Conservation (phyloP, 1,140 invertebrate species). For the Anadara kagoshimensis region DNA sequence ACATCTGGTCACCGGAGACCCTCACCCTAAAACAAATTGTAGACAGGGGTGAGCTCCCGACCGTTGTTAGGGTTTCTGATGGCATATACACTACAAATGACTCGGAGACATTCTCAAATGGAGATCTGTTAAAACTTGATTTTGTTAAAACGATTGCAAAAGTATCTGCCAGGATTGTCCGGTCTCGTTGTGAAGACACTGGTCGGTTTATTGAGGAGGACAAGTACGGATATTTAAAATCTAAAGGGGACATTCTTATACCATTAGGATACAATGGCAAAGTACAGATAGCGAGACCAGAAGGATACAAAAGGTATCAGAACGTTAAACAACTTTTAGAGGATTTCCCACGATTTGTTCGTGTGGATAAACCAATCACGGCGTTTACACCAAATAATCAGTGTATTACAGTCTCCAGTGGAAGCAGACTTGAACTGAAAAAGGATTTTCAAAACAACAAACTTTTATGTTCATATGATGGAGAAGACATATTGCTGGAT, state of each 20-base stretch:
- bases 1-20: slow-evolving; percentile 27
- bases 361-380: slow-evolving; percentile 10
- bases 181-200: neutral
- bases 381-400: slow-evolving; percentile 2
- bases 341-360: slow-evolving; percentile 27
- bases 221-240: slow-evolving; percentile 22
- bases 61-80: slow-evolving; percentile 25
- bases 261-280: slow-evolving; percentile 37
- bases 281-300: slow-evolving; percentile 11
- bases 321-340: slow-evolving; percentile 20
- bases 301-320: neutral
- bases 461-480: slow-evolving; percentile 19
- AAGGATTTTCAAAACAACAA: slow-evolving; percentile 22
- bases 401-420: slow-evolving; percentile 5
- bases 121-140: slow-evolving; percentile 36
- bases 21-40: slow-evolving; percentile 21
- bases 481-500: slow-evolving; percentile 2
- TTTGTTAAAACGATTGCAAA: slow-evolving; percentile 32
- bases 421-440: slow-evolving; percentile 21
- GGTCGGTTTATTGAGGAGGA: slow-evolving; percentile 21
- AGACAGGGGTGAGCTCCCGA: slow-evolving; percentile 1
- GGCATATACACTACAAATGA: slow-evolving; percentile 26
- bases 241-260: slow-evolving; percentile 27
- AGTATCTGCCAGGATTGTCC: slow-evolving; percentile 16
- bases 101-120: slow-evolving; percentile 33